Evolutionary conservation across 1,140 invertebrate species (phyloP), one percentile per base, ranked within the genome.

Genomic region (Antheraea mylitta): DNA sequence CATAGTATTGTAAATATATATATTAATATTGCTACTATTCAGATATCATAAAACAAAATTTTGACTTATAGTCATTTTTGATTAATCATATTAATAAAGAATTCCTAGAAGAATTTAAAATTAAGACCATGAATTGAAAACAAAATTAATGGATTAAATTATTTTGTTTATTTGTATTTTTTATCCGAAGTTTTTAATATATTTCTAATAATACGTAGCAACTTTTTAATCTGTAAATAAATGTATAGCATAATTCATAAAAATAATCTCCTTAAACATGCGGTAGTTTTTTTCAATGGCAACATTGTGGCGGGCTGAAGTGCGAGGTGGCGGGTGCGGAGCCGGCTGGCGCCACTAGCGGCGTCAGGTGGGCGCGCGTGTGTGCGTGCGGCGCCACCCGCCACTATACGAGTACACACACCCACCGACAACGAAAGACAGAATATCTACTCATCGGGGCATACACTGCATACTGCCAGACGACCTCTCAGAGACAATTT

Each of bases 341-440:
- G 72, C 67, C 65, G 76, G 74, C 85, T 89, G 88, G 86, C 87
- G 88, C 87, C 87, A 88, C 83, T 85, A 82, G 78, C 87, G 86
- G 86, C 86, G 88, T 90, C 88, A 91, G 88, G 88, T 91, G 88
- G 68, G 73, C 78, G 80, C 81, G 77, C 76, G 59, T 83, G 88
- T 90, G 88, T 90, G 88, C 80, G 88, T 88, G 86, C 82, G 88
- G 86, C 86, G 88, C 88, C 88, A 89, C 79, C 81, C 66, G 64
- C 63, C 60, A 11, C 38, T 36, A 73, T 58, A 59, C 58, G 9
- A 22, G 68, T 59, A 69, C 62, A 42, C 72, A 74, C 71, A 53
- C 45, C 45, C 45, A 53, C 11, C 16, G 45, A 16, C 11, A 53
- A 53, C 16, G 16, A 53, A 53, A 53, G 45, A 53, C 45, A 71